These are phyloP conservation scores for Bombus waltoni DNA, from an alignment of 1,140 invertebrate species.

Conservation along the genomic window DNA sequence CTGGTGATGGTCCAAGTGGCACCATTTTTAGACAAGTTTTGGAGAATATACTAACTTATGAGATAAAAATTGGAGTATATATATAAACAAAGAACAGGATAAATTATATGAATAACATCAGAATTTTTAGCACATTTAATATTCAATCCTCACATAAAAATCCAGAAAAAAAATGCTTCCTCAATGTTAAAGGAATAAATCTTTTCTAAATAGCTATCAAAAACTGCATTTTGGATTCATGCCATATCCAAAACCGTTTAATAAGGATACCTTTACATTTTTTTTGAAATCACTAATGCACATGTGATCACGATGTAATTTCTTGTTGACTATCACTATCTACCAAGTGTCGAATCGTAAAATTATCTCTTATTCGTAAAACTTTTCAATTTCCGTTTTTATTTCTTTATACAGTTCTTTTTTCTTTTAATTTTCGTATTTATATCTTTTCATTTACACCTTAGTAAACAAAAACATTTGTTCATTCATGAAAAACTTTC, in stretches of 20 bases:
- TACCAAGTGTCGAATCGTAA: not conserved
- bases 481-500: not conserved
- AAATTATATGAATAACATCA: not conserved
- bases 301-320: not conserved
- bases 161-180: not conserved
- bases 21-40: constrained; percentile 65
- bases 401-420: not conserved
- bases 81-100: not conserved
- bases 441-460: not conserved
- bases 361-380: not conserved
- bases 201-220: not conserved
- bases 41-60: not conserved
- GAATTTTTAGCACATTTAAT: not conserved
- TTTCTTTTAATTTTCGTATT: not conserved
- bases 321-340: not conserved
- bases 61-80: not conserved
- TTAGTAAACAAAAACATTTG: not conserved
- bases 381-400: not conserved
- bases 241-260: not conserved
- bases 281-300: not conserved
- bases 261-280: not conserved
- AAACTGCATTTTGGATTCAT: not conserved
- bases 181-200: not conserved
- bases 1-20: constrained; percentile 72
- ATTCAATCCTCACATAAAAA: not conserved